These are phyloP conservation scores for Andricus quercusramuli DNA, from an alignment of 2,888 invertebrate genomes.

Conservation along the genomic window DNA sequence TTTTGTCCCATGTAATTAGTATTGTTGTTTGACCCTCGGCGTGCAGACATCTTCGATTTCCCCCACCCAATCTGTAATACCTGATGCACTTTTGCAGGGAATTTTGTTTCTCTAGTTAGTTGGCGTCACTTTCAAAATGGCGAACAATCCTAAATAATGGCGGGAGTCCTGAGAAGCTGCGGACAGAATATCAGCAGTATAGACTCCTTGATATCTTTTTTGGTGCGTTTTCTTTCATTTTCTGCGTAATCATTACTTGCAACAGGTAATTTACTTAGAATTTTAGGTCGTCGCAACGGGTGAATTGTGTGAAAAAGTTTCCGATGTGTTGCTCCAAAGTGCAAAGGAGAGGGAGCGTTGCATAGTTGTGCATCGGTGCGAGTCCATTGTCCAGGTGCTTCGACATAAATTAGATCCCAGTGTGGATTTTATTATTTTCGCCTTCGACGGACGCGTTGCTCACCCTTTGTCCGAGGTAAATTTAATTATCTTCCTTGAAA, in stretches of 20 bases:
- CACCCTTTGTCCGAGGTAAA: constrained; percentile 67
- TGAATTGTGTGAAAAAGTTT: constrained; percentile 67
- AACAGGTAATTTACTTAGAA: constrained; percentile 39
- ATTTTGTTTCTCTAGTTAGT: no score
- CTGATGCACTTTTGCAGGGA: no score
- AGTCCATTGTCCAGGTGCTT: constrained; percentile 65
- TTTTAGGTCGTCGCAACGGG: constrained; percentile 68
- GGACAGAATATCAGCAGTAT: constrained; percentile 54
- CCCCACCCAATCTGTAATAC: no score
- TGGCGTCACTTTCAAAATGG: no score
- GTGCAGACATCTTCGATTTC: no score
- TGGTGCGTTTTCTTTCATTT: constrained; percentile 60
- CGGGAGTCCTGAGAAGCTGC: constrained; percentile 63
- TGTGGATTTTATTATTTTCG: constrained; percentile 73
- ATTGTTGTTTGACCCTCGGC: no score
- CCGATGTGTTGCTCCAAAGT: constrained; percentile 62
- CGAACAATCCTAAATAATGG: constrained; percentile 58
- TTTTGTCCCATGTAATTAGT: no score
- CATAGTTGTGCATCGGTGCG: constrained; percentile 69
- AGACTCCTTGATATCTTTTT: constrained; percentile 62
- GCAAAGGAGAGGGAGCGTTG: constrained; percentile 62
- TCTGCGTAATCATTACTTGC: neutral
- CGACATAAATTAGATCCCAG: constrained; percentile 57
- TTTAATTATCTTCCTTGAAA: constrained; percentile 20
- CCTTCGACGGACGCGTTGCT: constrained; percentile 65